Base-by-base conservation (phyloP, 2,113 vertebrate genomes). In the Salvator merianae region DNA sequence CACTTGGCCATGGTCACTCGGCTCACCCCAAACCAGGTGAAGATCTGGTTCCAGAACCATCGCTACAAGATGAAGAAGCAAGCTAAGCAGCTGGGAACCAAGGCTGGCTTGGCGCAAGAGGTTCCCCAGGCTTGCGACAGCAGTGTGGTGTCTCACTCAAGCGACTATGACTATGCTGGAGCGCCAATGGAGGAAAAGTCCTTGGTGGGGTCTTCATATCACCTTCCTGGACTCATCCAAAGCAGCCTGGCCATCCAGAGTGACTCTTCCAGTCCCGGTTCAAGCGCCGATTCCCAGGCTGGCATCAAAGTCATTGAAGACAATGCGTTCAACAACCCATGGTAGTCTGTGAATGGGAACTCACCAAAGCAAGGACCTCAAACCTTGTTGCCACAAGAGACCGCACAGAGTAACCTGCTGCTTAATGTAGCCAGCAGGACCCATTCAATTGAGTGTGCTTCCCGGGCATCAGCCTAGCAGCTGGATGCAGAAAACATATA, bases 41-140 rank as follows among this genome's bases (percentile, higher is more conserved):
- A 91, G 76, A 91, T 89, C 7, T 91, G 90, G 90, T 91, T 91
- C 79, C 90, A 91, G 73, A 91, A 91, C 86, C 81, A 89, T 2
- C 86, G 86, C 71, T 87, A 87, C 86, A 87, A 91, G 80, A 87
- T 90, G 86, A 91, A 91, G 80, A 87, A 86, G 68, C 90, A 90
- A 47, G 68, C 79, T 47, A 88, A 82, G 65, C 82, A 62, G 13
- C 36, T 10, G 36, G 82, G 80, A 8, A 5, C 3, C 4, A 82
- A 79, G 71, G 72, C 32, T 1, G 2, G 0, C 10, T 10, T 4
- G 6, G 53, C 40, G 38, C 65, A 65, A 10, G 81, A 10, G 4
- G 13, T 9, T 0, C 59, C 36, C 40, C 71, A 43, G 24, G 4
- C 28, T 3, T 88, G 88, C 2, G 65, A 83, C 77, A 69, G 62